Evolutionary conservation across 2,888 invertebrate species (phyloP).

Genomic region (Papilio elwesi): DNA sequence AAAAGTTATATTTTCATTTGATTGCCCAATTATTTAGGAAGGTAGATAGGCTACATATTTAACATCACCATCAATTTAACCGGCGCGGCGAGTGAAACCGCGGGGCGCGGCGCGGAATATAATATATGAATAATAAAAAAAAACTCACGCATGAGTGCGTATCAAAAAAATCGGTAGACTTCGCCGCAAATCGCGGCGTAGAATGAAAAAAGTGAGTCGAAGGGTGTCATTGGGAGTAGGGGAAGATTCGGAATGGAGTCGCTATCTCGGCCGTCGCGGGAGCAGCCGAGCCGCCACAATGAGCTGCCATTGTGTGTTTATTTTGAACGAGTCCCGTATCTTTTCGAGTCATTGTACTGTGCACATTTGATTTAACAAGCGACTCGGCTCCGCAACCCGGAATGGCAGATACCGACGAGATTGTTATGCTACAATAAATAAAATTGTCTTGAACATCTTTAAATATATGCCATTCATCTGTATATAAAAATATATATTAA

Average conservation of each 20-base stretch:
- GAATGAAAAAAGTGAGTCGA: slow-evolving; percentile 2
- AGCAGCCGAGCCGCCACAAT: slow-evolving; percentile 29
- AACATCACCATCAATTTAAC: too few relatives aligned
- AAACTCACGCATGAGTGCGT: too few relatives aligned
- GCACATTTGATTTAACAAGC: slow-evolving; percentile 40
- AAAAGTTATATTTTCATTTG: too few relatives aligned
- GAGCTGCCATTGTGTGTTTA: slow-evolving; percentile 43
- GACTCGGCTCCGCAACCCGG: slow-evolving; percentile 27
- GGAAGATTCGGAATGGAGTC: background rate
- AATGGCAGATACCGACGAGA: slow-evolving; percentile 26
- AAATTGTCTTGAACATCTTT: slow-evolving; percentile 7
- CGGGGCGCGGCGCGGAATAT: too few relatives aligned
- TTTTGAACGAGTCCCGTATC: slow-evolving; percentile 41
- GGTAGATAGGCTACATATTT: too few relatives aligned
- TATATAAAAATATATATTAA: too few relatives aligned
- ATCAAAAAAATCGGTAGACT: too few relatives aligned
- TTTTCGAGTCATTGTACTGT: slow-evolving; percentile 43
- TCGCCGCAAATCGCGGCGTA: background rate
- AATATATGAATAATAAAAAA: too few relatives aligned
- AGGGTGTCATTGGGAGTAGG: background rate
- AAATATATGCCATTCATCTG: background rate
- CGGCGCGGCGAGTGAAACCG: too few relatives aligned
- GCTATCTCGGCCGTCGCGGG: slow-evolving; percentile 39
- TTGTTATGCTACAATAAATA: slow-evolving; percentile 32
- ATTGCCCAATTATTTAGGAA: too few relatives aligned